A percentile compares a stretch with the other conserved stretches of the same genome.
Evolutionary conservation across 2,113 vertebrate genomes (phyloP).

Genomic region (Henicopernis longicauda): DNA sequence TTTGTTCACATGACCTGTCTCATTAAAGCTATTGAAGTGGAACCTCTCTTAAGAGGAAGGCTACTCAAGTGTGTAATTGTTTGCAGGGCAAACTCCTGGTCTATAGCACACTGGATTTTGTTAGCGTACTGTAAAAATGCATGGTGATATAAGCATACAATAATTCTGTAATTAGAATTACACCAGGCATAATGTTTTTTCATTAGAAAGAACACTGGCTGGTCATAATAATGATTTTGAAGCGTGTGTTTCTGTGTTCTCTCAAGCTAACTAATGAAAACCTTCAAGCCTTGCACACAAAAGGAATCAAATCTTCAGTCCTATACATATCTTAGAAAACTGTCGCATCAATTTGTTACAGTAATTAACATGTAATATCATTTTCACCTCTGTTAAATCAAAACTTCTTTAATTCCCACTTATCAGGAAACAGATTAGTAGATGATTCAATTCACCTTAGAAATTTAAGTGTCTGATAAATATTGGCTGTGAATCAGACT

Average conservation of each 20-base stretch:
- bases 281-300: neutral
- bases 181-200: constrained; percentile 17
- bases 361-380: neutral
- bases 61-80: constrained; percentile 3
- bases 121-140: neutral
- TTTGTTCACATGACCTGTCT: neutral
- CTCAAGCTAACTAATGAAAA: neutral
- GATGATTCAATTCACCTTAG: neutral
- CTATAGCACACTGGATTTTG: neutral
- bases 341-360: neutral
- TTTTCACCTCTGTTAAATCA: constrained; percentile 10
- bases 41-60: neutral
- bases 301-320: neutral
- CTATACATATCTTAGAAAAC: neutral
- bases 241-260: neutral
- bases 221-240: neutral
- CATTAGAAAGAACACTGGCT: neutral
- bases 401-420: neutral
- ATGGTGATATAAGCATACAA: neutral
- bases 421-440: neutral
- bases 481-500: neutral
- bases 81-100: neutral
- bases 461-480: neutral
- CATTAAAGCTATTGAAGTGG: constrained; percentile 31
- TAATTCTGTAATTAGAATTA: constrained; percentile 45